Evolutionary conservation across 2,113 vertebrate species (phyloP).

Genomic region (Mellivora capensis): DNA sequence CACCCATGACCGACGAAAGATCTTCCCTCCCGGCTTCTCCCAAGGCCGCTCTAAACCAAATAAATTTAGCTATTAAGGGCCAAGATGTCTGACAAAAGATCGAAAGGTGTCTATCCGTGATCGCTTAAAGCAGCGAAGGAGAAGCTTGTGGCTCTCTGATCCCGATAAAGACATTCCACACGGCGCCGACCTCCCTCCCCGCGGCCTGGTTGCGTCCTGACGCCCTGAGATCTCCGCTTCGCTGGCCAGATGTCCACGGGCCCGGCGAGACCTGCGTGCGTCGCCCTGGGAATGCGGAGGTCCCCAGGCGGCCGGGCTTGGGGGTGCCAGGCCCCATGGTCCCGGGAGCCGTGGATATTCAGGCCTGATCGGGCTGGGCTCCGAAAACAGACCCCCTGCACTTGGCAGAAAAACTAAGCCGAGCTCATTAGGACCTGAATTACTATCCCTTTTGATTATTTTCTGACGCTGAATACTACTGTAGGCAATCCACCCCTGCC

Average conservation of each 20-base stretch:
- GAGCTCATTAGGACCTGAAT: background rate
- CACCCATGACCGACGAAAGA: slow-evolving; percentile 74
- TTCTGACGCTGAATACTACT: background rate
- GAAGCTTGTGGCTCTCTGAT: slow-evolving; percentile 25
- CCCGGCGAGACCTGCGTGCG: background rate
- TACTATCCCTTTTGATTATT: background rate
- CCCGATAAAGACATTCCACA: slow-evolving; percentile 71
- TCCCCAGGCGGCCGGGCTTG: background rate
- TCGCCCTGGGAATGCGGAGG: background rate
- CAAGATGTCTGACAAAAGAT: slow-evolving; percentile 62
- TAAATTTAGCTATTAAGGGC: slow-evolving; percentile 66
- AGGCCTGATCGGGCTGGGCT: background rate
- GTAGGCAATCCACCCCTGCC: background rate
- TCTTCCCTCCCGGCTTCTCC: slow-evolving; percentile 66
- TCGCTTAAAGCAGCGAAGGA: slow-evolving; percentile 37
- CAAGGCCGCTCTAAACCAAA: slow-evolving; percentile 68
- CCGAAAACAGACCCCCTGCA: background rate
- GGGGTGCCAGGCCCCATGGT: background rate
- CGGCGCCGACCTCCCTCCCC: slow-evolving; percentile 62
- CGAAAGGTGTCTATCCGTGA: slow-evolving; percentile 64
- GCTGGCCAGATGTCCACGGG: background rate
- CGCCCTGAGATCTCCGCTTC: background rate
- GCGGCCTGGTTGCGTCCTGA: background rate
- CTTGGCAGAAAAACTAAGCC: background rate
- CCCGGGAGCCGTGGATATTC: background rate